Percentiles rank a stretch among this genome's conserved stretches.
phyloP scores from a whole-genome alignment of 2,797 vertebrate genomes.

The Vireo griseus region DNA sequence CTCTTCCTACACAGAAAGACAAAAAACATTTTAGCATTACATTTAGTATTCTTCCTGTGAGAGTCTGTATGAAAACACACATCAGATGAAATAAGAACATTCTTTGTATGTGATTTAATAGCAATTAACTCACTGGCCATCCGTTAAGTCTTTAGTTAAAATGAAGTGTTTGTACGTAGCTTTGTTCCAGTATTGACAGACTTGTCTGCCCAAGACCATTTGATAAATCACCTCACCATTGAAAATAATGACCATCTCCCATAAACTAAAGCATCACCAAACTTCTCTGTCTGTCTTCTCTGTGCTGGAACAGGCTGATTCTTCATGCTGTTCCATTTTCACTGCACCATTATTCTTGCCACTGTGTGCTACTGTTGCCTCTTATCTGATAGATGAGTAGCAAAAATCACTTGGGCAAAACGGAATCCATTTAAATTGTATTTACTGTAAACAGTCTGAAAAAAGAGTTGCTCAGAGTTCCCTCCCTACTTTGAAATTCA shows the following conservation, averaged over 20 bases:
- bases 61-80: background rate
- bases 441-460: background rate
- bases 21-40: background rate
- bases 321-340: background rate
- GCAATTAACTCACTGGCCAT: constrained; percentile 1
- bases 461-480: background rate
- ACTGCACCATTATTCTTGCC: background rate
- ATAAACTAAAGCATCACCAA: background rate
- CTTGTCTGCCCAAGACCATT: background rate
- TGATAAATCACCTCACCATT: background rate
- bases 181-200: constrained; percentile 23
- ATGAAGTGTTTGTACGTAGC: background rate
- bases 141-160: constrained; percentile 12
- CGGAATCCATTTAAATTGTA: background rate
- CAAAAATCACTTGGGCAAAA: background rate
- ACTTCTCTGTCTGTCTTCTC: background rate
- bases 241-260: background rate
- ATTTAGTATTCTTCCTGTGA: background rate
- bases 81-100: background rate
- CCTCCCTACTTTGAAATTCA: background rate
- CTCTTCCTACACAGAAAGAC: background rate
- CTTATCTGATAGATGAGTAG: background rate
- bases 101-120: constrained; percentile 1
- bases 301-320: background rate
- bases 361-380: background rate